Conservation (phyloP, 2,888 invertebrate genomes). For the Limenitis camilla region DNA sequence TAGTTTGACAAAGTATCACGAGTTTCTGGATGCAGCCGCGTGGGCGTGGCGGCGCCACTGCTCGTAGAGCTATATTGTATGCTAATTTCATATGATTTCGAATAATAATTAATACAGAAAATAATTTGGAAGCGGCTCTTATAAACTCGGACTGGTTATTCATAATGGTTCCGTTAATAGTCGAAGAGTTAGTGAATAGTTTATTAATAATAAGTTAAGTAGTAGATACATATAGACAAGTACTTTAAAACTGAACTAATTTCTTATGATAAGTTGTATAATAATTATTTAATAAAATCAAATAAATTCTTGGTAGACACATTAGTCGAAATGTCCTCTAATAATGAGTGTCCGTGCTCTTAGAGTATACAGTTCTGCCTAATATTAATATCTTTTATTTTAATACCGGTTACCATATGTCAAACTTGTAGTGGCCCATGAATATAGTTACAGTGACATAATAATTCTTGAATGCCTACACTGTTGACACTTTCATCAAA, state of each 20-base stretch:
- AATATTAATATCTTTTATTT: conserved; percentile 24
- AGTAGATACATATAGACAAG: too few species aligned
- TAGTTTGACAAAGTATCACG: conserved; percentile 27
- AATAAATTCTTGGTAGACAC: too few species aligned
- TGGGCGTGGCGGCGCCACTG: conserved; percentile 41
- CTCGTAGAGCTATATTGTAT: conserved; percentile 61
- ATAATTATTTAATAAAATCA: too few species aligned
- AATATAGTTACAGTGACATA: conserved; percentile 21
- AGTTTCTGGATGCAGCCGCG: conserved; percentile 28
- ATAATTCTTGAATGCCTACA: conserved; percentile 18
- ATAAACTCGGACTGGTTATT: conserved; percentile 45
- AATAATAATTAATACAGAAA: conserved; percentile 63
- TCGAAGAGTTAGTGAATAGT: not conserved
- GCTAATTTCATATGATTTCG: conserved; percentile 45
- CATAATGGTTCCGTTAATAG: conserved; percentile 14
- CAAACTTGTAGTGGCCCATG: conserved; percentile 16
- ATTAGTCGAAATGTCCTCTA: too few species aligned
- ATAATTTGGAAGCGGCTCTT: conserved; percentile 49
- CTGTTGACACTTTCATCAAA: conserved; percentile 19
- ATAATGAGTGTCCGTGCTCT: too few species aligned
- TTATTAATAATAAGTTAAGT: not conserved
- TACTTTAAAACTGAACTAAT: too few species aligned
- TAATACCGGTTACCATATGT: conserved; percentile 26
- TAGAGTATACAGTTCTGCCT: too few species aligned
- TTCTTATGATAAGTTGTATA: too few species aligned